phyloP scores from a whole-genome alignment of 2,113 vertebrate species.

The Oreochromis niloticus region DNA sequence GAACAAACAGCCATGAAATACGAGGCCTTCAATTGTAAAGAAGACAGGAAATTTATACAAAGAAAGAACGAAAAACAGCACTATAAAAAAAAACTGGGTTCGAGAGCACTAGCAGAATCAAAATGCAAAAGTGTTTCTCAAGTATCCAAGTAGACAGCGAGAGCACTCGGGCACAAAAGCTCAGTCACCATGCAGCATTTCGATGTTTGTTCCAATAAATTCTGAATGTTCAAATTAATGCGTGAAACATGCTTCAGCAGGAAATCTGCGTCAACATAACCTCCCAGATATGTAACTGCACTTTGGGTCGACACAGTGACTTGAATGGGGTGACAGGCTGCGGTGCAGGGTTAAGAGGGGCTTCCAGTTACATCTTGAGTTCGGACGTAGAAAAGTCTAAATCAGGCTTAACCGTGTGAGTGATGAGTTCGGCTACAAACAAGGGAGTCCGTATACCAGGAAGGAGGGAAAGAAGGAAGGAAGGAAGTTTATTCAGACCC shows the following conservation, averaged over 20 bases:
- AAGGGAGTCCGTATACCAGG: background rate
- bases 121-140: background rate
- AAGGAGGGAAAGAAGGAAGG: background rate
- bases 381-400: fast-evolving
- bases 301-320: background rate
- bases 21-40: background rate
- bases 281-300: background rate
- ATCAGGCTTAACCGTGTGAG: background rate
- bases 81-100: background rate
- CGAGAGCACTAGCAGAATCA: background rate
- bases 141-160: background rate
- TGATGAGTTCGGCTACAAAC: background rate
- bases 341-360: background rate
- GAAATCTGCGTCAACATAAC: background rate
- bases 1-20: background rate
- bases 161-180: background rate
- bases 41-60: background rate
- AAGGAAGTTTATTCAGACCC: background rate
- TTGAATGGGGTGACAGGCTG: background rate
- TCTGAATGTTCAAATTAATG: background rate
- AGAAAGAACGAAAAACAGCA: background rate
- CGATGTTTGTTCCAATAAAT: fast-evolving
- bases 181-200: background rate
- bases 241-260: fast-evolving
- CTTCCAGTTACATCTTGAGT: background rate